These are phyloP conservation scores for Cisticola juncidis DNA, from an alignment of 2,113 vertebrate genomes.

Conservation along the genomic window DNA sequence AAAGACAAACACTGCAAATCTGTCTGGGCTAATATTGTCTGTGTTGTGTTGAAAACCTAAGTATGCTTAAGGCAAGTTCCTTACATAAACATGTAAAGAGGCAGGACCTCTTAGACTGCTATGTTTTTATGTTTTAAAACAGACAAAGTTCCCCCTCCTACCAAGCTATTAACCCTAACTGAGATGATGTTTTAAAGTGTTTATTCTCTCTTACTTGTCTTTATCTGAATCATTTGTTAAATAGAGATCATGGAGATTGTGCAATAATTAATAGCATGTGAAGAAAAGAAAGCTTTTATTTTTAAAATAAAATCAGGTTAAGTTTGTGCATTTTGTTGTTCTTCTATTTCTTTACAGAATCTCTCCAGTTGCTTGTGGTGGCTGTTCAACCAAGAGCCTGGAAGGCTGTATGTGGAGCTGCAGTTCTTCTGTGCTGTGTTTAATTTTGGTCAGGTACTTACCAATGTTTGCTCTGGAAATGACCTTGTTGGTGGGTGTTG, in stretches of 20 bases:
- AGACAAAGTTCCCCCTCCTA: background rate
- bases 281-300: slow-evolving; percentile 8
- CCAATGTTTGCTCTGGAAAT: background rate
- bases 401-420: slow-evolving; percentile 90
- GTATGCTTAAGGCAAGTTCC: background rate
- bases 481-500: background rate
- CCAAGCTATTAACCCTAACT: background rate
- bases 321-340: background rate
- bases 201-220: slow-evolving; percentile 14
- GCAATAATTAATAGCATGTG: background rate
- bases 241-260: background rate
- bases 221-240: background rate
- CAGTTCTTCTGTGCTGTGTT: slow-evolving; percentile 94
- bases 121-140: background rate
- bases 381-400: slow-evolving; percentile 87
- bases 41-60: background rate
- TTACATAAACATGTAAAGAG: background rate
- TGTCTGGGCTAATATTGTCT: background rate
- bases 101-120: background rate
- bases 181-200: background rate
- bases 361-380: slow-evolving; percentile 93
- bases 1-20: slow-evolving; percentile 17
- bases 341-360: slow-evolving; percentile 76
- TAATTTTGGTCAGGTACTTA: slow-evolving; percentile 93
- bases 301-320: background rate